Percentiles rank a stretch among this genome's conserved stretches.
phyloP scores from a whole-genome alignment of 1,140 invertebrate species.

The Spodoptera litura region DNA sequence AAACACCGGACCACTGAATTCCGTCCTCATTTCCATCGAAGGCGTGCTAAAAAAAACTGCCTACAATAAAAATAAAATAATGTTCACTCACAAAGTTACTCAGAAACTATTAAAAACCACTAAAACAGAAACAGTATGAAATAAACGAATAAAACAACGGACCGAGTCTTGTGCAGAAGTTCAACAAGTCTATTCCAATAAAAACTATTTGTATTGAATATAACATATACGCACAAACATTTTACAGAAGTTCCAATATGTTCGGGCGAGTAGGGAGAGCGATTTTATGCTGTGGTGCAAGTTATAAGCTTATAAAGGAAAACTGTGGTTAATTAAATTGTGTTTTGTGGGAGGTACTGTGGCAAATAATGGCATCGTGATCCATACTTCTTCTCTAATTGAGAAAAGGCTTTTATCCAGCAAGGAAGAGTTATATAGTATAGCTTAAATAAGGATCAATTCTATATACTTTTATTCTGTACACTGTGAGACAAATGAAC shows the following conservation, averaged over 20 bases:
- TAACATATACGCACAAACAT: constrained; percentile 64
- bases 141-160: constrained; percentile 21
- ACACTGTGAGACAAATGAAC: no score
- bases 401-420: no score
- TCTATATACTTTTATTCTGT: no score
- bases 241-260: constrained; percentile 69
- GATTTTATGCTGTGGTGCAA: constrained; percentile 45
- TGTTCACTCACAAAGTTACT: neutral
- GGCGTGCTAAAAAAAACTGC: neutral
- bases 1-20: no score
- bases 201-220: constrained; percentile 63
- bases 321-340: no score
- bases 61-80: constrained; percentile 4
- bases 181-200: constrained; percentile 64
- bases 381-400: no score
- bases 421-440: no score
- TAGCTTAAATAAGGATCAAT: no score
- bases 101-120: constrained; percentile 31
- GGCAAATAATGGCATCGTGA: no score
- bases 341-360: no score
- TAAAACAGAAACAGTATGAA: constrained; percentile 35
- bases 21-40: no score
- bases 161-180: constrained; percentile 61
- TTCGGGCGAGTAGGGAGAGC: constrained; percentile 44
- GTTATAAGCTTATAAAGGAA: constrained; percentile 19